phyloP scores from a whole-genome alignment of 2,888 invertebrate genomes.

The Mythimna lalbum region DNA sequence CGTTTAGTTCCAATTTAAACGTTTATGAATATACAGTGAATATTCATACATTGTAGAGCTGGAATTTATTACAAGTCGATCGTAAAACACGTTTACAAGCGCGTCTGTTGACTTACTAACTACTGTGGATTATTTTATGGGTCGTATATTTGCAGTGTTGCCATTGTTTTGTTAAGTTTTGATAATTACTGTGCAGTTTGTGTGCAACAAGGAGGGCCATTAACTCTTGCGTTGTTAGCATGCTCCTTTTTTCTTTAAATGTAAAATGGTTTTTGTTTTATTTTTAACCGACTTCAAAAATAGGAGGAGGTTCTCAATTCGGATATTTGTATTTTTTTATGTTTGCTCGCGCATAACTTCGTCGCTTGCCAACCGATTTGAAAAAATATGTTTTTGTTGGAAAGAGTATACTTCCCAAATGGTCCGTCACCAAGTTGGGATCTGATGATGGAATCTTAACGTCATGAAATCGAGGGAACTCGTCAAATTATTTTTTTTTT shows the following conservation, averaged over 20 bases:
- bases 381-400: too few species aligned
- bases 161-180: conserved; percentile 43
- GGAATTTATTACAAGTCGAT: conserved; percentile 55
- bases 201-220: conserved; percentile 39
- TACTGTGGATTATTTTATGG: conserved; percentile 57
- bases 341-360: too few species aligned
- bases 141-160: conserved; percentile 40
- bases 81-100: conserved; percentile 62
- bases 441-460: too few species aligned
- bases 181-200: conserved; percentile 48
- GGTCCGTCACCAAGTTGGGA: too few species aligned
- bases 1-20: conserved; percentile 46
- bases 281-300: too few species aligned
- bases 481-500: too few species aligned
- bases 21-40: conserved; percentile 49
- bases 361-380: too few species aligned
- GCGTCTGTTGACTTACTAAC: conserved; percentile 61
- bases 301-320: too few species aligned
- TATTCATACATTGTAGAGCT: conserved; percentile 57
- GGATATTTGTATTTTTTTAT: too few species aligned
- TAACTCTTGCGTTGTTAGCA: conserved; percentile 25
- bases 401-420: too few species aligned
- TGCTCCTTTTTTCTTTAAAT: conserved; percentile 15
- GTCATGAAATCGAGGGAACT: too few species aligned
- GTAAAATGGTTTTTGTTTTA: conserved; percentile 9